A percentile compares a stretch with the other conserved stretches of the same genome.
Evolutionary conservation across 2,113 vertebrate species (phyloP).

Genomic region (Pluvialis apricaria): DNA sequence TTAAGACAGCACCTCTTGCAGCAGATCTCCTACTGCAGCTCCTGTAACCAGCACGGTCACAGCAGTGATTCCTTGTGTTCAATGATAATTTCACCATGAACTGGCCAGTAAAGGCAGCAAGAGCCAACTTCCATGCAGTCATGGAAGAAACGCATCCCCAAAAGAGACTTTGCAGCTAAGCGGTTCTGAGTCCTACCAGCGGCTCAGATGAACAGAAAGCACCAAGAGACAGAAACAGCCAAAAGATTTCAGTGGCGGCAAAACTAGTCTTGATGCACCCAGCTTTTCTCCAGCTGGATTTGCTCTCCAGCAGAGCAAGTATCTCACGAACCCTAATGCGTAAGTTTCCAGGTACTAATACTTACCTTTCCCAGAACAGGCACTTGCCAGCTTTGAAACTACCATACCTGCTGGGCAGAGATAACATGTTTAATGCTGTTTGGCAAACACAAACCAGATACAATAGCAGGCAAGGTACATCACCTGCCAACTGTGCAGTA

Average conservation of each 20-base stretch:
- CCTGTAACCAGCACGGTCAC: not conserved
- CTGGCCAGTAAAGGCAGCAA: not conserved
- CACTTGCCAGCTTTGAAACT: not conserved
- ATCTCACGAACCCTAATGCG: not conserved
- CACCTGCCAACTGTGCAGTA: not conserved
- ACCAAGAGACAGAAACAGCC: not conserved
- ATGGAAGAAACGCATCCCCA: not conserved
- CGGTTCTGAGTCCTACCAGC: not conserved
- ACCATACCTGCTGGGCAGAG: slow-evolving; percentile 14
- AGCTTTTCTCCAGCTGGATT: not conserved
- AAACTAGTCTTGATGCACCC: accelerated
- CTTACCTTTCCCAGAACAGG: not conserved
- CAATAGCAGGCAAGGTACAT: not conserved
- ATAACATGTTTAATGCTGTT: not conserved
- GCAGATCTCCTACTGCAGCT: not conserved
- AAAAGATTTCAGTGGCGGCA: not conserved
- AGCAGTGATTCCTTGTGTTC: not conserved
- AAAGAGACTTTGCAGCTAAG: not conserved
- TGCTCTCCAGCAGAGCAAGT: not conserved
- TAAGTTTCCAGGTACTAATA: not conserved
- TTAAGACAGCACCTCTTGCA: slow-evolving; percentile 1
- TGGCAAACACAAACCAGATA: not conserved
- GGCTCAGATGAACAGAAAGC: not conserved
- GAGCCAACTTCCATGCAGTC: not conserved
- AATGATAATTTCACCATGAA: not conserved